phyloP scores from a whole-genome alignment of 2,888 invertebrate genomes.

The Drosophila villosipedis region DNA sequence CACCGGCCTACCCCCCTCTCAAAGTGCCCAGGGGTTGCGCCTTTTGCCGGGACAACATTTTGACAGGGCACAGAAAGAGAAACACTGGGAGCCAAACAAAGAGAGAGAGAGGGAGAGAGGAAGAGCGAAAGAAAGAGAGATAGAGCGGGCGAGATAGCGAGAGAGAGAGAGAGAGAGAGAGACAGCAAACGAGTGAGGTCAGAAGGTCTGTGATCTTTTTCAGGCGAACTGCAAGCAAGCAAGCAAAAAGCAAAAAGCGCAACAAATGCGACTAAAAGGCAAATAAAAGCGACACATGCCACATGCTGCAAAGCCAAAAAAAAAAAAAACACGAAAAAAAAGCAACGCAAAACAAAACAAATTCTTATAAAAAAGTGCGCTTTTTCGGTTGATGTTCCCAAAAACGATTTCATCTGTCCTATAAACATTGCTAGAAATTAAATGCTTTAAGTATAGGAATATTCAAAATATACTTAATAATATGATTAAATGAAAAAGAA shows the following conservation, averaged over 20 bases:
- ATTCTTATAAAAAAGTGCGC: constrained; percentile 11
- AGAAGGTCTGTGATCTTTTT: constrained; percentile 82
- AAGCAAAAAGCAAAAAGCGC: constrained; percentile 55
- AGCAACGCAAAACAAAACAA: not conserved
- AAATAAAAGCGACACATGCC: constrained; percentile 54
- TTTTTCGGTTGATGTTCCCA: constrained; percentile 19
- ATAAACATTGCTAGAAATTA: not conserved
- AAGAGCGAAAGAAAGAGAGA: constrained; percentile 22
- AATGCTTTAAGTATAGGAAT: not conserved
- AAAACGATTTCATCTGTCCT: not conserved
- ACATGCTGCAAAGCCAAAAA: constrained; percentile 14
- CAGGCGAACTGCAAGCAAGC: constrained; percentile 58
- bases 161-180: not conserved
- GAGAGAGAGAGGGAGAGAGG: constrained; percentile 63
- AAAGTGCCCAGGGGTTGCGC: constrained; percentile 40
- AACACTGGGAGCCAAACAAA: constrained; percentile 1
- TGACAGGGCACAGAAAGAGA: constrained; percentile 41
- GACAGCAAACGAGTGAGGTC: constrained; percentile 65
- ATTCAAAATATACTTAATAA: not conserved
- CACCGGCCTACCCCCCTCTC: not conserved
- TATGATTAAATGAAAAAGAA: not conserved
- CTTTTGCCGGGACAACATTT: constrained; percentile 47
- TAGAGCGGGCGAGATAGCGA: constrained; percentile 34
- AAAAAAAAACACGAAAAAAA: not conserved
- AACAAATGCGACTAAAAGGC: constrained; percentile 45